Base-by-base conservation (phyloP, 2,888 invertebrate species). In the Pollenia angustigena region DNA sequence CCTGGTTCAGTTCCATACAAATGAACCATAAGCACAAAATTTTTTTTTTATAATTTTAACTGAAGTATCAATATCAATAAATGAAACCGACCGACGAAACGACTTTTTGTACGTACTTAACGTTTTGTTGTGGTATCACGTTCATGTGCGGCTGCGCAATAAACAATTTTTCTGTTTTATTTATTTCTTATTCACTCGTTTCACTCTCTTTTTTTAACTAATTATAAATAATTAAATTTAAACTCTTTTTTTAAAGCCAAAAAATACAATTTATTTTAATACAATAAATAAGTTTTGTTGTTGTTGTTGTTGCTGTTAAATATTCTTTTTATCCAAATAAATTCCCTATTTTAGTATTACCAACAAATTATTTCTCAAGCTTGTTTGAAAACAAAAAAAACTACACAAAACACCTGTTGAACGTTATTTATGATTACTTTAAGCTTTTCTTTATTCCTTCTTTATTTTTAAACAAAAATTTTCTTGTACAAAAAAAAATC, bases 361-460 rank as follows among this genome's bases (percentile, higher is more conserved):
- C 68, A 64, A 81, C 60, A 85, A 81, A 75, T 85, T 75, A 64
- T 75, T 76, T 66, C 72, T 48, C 54, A 56, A 60, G 72, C 72
- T 72, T 6, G 40, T 72, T 62, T 4, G 2, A 10, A 44, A 44
- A 56, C 6, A 9, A 62, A 62, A 69, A 72, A 75, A 60, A 11
- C 32, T 7, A n/a, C 52, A 52, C 52, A 54, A 81, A 86, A 83
- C 86, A 86, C 86, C 86, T 86, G 86, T 83, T 86, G 75, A 56
- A 52, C 50, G 58, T 71, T 83, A 71, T 78, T 81, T 76, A 48
- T 81, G 69, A 56, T 81, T 81, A 16, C 42, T 71, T 71, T 52
- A 52, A 71, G 44, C 78, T 84, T 74, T 80, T 71, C 68, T 66
- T 48, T 48, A 56, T 23, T 10, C 56, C 18, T 66, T 68, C 60